These are phyloP conservation scores for Diplodus sargus DNA, from an alignment of 2,797 vertebrate species.

Conservation along the genomic window DNA sequence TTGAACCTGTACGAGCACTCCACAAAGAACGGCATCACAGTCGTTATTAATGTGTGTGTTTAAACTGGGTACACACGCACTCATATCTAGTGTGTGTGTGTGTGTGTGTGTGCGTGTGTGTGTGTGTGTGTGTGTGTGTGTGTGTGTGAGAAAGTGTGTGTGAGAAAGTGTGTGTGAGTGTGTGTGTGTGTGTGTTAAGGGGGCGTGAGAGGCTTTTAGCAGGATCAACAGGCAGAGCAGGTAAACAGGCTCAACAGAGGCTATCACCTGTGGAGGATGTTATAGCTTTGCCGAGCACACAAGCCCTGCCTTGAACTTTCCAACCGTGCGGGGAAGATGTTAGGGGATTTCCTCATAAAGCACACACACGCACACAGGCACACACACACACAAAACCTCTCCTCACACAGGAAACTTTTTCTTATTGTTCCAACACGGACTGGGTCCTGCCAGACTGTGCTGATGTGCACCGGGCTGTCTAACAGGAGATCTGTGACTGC, in stretches of 20 bases:
- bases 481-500: no score
- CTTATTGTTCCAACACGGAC: neutral
- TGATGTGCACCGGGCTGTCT: no score
- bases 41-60: constrained; percentile 87
- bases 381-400: neutral
- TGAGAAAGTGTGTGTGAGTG: constrained; percentile 25
- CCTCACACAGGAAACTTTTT: neutral
- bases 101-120: constrained; percentile 23
- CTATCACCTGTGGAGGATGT: constrained; percentile 70
- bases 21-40: constrained; percentile 80
- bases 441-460: no score
- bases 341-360: constrained; percentile 43
- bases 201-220: constrained; percentile 82
- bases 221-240: constrained; percentile 77
- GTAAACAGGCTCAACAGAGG: constrained; percentile 78
- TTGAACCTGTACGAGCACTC: constrained; percentile 84
- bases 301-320: constrained; percentile 52
- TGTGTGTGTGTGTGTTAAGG: constrained; percentile 56
- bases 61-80: constrained; percentile 77
- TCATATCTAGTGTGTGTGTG: constrained; percentile 32
- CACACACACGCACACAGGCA: neutral
- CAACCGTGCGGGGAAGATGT: constrained; percentile 41
- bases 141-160: constrained; percentile 45
- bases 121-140: constrained; percentile 28
- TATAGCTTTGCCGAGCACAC: constrained; percentile 56